phyloP scores from a whole-genome alignment of 2,113 vertebrate species.

The Xenotilapia flavipinnis region DNA sequence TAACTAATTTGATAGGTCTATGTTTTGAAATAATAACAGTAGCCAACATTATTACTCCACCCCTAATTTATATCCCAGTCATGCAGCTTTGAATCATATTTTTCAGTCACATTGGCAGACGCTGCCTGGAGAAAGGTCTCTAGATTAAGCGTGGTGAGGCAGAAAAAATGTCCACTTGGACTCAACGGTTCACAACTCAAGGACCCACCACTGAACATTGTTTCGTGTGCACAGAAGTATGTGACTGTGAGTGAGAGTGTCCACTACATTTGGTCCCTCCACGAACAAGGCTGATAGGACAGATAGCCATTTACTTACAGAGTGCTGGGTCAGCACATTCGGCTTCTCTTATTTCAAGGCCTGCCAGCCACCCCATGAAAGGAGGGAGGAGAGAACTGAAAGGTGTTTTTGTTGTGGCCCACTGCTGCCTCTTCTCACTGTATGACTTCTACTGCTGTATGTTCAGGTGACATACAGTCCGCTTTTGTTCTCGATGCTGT shows the following conservation, averaged over 20 bases:
- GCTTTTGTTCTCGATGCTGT: neutral
- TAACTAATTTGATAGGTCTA: neutral
- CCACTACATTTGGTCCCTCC: neutral
- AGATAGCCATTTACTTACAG: conserved; percentile 46
- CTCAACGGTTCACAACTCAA: neutral
- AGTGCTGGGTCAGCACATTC: conserved; percentile 47
- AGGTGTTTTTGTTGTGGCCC: conserved; percentile 44
- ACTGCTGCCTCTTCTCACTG: neutral
- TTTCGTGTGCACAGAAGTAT: neutral
- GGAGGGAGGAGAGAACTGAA: neutral
- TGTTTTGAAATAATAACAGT: neutral
- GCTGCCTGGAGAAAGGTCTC: neutral
- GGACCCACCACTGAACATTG: neutral
- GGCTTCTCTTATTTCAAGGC: conserved; percentile 37
- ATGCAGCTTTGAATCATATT: neutral
- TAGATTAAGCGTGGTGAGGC: neutral
- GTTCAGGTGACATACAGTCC: conserved; percentile 1
- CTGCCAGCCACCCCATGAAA: conserved; percentile 18
- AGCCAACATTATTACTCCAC: neutral
- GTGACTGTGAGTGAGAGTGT: neutral
- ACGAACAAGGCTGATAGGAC: conserved; percentile 26
- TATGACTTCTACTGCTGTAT: neutral
- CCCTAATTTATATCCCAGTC: neutral
- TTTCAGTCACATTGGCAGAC: neutral
- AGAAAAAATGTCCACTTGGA: neutral